Conservation (phyloP, 2,888 invertebrate genomes). For the Meganola albula region DNA sequence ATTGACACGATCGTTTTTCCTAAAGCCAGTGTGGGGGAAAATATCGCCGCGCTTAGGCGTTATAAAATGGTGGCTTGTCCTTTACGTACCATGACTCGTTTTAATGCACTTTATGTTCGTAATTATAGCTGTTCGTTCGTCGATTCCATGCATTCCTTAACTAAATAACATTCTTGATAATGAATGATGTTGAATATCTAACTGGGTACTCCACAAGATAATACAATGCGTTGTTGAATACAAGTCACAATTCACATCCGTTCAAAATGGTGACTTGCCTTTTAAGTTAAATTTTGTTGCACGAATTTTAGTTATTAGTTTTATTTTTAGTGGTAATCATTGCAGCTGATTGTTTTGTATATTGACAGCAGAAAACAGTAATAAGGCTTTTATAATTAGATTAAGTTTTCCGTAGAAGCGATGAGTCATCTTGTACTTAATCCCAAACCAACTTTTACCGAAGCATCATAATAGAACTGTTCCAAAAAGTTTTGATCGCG, state of each 20-base stretch:
- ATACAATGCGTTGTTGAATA: slow-evolving; percentile 68
- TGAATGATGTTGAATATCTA: slow-evolving; percentile 43
- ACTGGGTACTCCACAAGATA: slow-evolving; percentile 37
- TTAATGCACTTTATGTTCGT: slow-evolving; percentile 51
- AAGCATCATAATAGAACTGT: slow-evolving; percentile 8
- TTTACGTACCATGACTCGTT: slow-evolving; percentile 60
- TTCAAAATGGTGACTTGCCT: slow-evolving; percentile 82
- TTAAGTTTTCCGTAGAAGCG: slow-evolving; percentile 13
- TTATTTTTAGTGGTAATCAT: background rate
- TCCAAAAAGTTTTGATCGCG: slow-evolving; percentile 4
- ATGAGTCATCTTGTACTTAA: slow-evolving; percentile 31
- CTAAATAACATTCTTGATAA: slow-evolving; percentile 41
- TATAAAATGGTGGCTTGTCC: slow-evolving; percentile 78
- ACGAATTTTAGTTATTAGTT: slow-evolving; percentile 8
- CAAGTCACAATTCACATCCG: slow-evolving; percentile 64
- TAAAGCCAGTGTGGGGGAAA: slow-evolving; percentile 73
- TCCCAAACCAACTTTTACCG: slow-evolving; percentile 20
- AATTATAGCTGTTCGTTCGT: slow-evolving; percentile 36
- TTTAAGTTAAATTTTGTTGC: slow-evolving; percentile 40
- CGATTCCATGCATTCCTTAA: slow-evolving; percentile 37
- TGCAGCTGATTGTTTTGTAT: slow-evolving; percentile 6
- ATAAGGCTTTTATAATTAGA: slow-evolving; percentile 4
- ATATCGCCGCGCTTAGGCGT: slow-evolving; percentile 74
- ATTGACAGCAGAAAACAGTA: too few species aligned
- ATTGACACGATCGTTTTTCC: slow-evolving; percentile 77